These are phyloP conservation scores for Bufotes viridis DNA, from an alignment of 2,797 vertebrate species.

Conservation along the genomic window DNA sequence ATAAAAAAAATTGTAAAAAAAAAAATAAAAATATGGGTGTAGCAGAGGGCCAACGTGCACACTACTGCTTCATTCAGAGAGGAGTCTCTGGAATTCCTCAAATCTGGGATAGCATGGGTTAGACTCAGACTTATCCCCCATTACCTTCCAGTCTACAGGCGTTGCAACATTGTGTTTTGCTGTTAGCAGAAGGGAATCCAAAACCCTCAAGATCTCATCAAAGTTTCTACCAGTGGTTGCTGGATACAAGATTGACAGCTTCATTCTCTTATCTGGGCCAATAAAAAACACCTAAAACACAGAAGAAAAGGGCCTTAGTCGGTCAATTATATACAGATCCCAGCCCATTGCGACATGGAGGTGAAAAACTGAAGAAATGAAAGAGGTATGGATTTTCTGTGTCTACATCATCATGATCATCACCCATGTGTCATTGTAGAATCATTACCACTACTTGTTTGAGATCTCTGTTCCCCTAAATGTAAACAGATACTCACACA, in stretches of 20 bases:
- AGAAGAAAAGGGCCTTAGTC: not conserved
- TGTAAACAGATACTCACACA: constrained; percentile 80
- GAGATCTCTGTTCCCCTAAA: not conserved
- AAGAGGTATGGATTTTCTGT: too few relatives aligned
- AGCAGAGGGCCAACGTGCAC: too few relatives aligned
- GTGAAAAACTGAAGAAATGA: not conserved
- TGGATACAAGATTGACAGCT: constrained; percentile 96
- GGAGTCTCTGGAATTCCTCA: too few relatives aligned
- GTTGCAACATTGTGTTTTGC: constrained; percentile 91
- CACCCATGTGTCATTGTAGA: too few relatives aligned
- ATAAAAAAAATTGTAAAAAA: too few relatives aligned
- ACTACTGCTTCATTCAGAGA: too few relatives aligned
- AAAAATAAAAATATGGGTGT: too few relatives aligned
- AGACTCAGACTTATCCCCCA: constrained; percentile 23
- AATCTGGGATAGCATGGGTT: too few relatives aligned
- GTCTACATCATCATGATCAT: too few relatives aligned
- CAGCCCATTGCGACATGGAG: not conserved
- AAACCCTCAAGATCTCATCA: constrained; percentile 88
- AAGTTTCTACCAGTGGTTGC: constrained; percentile 98
- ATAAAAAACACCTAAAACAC: constrained; percentile 88
- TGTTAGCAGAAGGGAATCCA: constrained; percentile 94
- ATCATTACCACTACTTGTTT: too few relatives aligned
- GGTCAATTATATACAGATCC: not conserved
- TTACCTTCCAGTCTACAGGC: constrained; percentile 97
- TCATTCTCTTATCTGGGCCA: constrained; percentile 95